Evolutionary conservation across 2,888 invertebrate species (phyloP), one percentile per base, ranked within the genome.

Genomic region (Pimpla rufipes): DNA sequence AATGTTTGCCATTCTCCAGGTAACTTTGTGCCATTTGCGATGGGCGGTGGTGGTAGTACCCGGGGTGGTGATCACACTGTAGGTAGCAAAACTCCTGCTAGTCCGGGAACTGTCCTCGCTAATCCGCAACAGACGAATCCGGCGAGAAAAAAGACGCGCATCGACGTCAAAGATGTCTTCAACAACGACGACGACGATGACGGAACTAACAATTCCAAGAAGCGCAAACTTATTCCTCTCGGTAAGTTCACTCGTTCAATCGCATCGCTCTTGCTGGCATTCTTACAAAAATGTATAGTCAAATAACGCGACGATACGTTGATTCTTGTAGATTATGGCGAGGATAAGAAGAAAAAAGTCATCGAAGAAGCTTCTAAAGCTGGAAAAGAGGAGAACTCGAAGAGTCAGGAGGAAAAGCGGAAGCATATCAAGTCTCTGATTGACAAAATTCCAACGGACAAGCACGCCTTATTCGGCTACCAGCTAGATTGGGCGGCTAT

Each of bases 391-490:
- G 96, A 96, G 92, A 94, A 94, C 80, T 93, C 95, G 42, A 96
- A 96, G 92, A 95, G 96, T 75, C 97, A 97, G 82, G 99, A 99
- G 93, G 99, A 99, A 93, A 99, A 99, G 93, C 95, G 98, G 79
- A 97, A 98, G 90, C 97, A 98, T 94, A 98, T 99, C 89, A 99
- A 99, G 94, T 97, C 97, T 86, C 96, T 99, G 88, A 99, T 99
- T 91, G 99, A 99, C 94, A 97, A 98, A 94, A 99, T 99, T 92
- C 99, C 99, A 82, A 99, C 99, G 8, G 98, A 97, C 92, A 99
- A 99, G 94, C 98, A 97, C 85, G 98, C 98, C 90, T 95, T 99
- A 86, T 99, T 99, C 94, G 97, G 97, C 87, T 99, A 98, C 94
- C 96, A 97, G 89, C 96, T 99, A 73, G 99, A 99, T 93, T 99